Evolutionary conservation across 2,113 vertebrate genomes (phyloP).

Genomic region (Eonycteris spelaea): DNA sequence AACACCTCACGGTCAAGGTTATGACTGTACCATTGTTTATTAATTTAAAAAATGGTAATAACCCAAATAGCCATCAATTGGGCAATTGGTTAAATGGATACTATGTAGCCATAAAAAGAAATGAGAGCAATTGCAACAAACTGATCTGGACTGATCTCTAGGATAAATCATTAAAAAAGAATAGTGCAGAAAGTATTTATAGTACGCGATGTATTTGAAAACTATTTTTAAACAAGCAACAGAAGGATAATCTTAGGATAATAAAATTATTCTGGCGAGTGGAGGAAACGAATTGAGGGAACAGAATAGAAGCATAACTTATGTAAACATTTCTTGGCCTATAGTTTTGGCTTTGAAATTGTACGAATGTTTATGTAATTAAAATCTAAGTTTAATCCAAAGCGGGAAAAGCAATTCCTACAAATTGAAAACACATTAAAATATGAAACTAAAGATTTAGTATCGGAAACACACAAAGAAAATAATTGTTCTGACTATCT

Average conservation of each 20-base stretch:
- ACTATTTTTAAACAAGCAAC: not conserved
- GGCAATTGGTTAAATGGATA: not conserved
- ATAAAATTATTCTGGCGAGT: not conserved
- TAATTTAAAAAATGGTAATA: not conserved
- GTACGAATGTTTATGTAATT: not conserved
- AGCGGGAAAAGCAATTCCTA: not conserved
- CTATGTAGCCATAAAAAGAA: not conserved
- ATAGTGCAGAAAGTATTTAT: not conserved
- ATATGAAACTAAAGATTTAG: not conserved
- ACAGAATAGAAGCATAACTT: not conserved
- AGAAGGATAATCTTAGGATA: not conserved
- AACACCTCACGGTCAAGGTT: not conserved
- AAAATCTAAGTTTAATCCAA: slow-evolving; percentile 4
- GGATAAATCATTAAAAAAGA: not conserved
- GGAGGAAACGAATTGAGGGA: not conserved
- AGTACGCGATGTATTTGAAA: not conserved
- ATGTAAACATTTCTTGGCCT: not conserved
- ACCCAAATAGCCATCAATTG: not conserved
- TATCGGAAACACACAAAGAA: not conserved
- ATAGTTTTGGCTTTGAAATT: not conserved
- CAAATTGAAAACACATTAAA: not conserved
- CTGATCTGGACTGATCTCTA: not conserved
- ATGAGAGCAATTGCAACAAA: not conserved
- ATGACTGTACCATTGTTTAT: not conserved
- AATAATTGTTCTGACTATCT: not conserved